Evolutionary conservation across 2,113 vertebrate species (phyloP), one percentile per base, ranked within the genome.

Genomic region (Carassius carassius): DNA sequence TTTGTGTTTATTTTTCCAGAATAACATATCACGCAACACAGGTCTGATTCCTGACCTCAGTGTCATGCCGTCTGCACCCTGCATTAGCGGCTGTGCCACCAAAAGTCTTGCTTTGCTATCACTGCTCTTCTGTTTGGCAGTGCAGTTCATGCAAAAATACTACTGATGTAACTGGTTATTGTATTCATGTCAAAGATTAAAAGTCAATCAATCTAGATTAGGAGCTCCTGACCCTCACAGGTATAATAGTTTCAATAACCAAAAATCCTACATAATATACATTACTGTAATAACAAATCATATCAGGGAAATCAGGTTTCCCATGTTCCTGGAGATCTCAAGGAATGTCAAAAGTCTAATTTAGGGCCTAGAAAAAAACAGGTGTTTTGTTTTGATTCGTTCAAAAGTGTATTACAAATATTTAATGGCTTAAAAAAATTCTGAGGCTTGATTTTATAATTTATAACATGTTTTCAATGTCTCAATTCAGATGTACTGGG

Each of bases 41-140:
- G 60, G 37, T 11, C 37, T 1, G 37, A 81, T 88, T 83, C 84
- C 87, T 29, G 76, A 86, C 11, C 76, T 88, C 21, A 75, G 11
- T 23, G 14, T 29, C 49, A 2, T 63, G 49, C 58, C 70, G 0
- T 8, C 84, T 41, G 72, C 9, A 14, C 78, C 49, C 25, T 88
- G 87, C 29, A n/a, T 19, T 19, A 72, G 44, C 11, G 44, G 44
- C 11, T 47, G 44, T 47, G 44, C 2, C 11, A 47, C 44, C 44
- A 47, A 47, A 47, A 47, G 3, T 11, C 44, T 47, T 11, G 44
- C 44, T 47, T 47, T 44, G 44, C 44, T 44, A 44, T 44, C 44
- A 3, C 44, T 47, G 44, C 44, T 47, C 44, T 10, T 47, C 44
- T 47, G 11, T 47, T 47, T 81, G 49, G 69, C 11, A 32, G 9